Evolutionary conservation across 2,888 invertebrate genomes (phyloP), one percentile per base, ranked within the genome.

Genomic region (Busseola fusca): DNA sequence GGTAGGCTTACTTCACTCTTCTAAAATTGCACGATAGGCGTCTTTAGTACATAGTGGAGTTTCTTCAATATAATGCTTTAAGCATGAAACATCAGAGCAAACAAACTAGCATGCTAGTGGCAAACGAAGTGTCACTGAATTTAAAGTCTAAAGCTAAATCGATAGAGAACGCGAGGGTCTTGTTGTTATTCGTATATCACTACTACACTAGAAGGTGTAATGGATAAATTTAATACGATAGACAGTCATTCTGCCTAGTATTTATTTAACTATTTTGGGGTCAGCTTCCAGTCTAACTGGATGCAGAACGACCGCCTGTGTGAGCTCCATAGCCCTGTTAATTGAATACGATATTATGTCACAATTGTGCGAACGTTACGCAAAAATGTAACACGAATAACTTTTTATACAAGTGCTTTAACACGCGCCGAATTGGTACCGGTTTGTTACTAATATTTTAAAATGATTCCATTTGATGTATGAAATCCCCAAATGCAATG

Each of bases 401-500:
- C 3, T 12, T 45, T 27, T 16, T 30, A 3, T 16, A 1, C 1
- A 14, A 52, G 21, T 25, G 7, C 7, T 54, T 21, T 16, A 12
- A 52, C 34, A 52, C 30, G 16, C 34, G 4, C 14, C 14, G 6
- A 52, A 42, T 42, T 42, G 16, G 4, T 64, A 42, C 18, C 14
- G 14, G 2, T 62, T 34, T n/a, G 25, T 12, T 57, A 45, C 9
- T 2, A 52, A 71, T 71, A 58, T 37, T 58, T 52, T 2, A 9
- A 27, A 54, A 27, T 27, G 16, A 9, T 18, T 9, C 14, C 27
- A 25, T 21, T 25, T 48, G 30, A 27, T 21, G 18, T 30, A 40
- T n/a, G 25, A 18, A 48, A 78, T 30, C 72, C 34, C 34, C 60
- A 10, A 21, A 54, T 30, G 30, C 50, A 74, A 80, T 80, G 42